Conservation (phyloP, 1,140 invertebrate species). For the Bombus cullumanus region DNA sequence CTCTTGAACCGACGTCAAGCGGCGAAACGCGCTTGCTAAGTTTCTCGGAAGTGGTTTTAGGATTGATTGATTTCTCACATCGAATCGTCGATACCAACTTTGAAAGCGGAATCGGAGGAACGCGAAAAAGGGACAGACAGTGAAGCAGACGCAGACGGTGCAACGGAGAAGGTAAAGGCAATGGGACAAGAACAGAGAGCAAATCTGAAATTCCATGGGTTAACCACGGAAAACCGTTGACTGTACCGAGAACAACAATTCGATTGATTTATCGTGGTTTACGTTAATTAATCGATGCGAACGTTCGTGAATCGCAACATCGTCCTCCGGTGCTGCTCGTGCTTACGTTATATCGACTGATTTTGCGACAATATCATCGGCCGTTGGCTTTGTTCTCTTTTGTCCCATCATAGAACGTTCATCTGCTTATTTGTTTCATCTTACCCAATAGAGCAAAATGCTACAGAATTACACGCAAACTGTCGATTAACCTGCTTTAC, state of each 20-base stretch:
- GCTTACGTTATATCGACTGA: constrained; percentile 5
- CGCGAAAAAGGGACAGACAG: neutral
- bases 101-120: neutral
- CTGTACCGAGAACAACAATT: constrained; percentile 51
- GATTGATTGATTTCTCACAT: constrained; percentile 64
- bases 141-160: no score
- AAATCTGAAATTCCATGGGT: constrained; percentile 58
- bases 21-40: constrained; percentile 34
- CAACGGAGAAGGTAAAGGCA: neutral
- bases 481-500: neutral
- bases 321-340: neutral
- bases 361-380: constrained; percentile 7
- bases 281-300: constrained; percentile 51
- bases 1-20: constrained; percentile 41
- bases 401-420: neutral
- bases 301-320: neutral
- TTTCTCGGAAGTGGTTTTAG: constrained; percentile 60
- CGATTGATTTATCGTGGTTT: constrained; percentile 64
- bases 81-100: constrained; percentile 41
- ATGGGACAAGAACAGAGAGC: neutral
- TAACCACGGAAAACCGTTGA: constrained; percentile 56
- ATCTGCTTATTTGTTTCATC: neutral
- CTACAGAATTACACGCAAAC: neutral
- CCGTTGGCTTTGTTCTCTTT: neutral
- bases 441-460: neutral